A percentile compares a stretch with the other conserved stretches of the same genome.
These are phyloP conservation scores for Ditylenchus weischeri DNA, from an alignment of 2,888 invertebrate genomes.

Conservation along the genomic window DNA sequence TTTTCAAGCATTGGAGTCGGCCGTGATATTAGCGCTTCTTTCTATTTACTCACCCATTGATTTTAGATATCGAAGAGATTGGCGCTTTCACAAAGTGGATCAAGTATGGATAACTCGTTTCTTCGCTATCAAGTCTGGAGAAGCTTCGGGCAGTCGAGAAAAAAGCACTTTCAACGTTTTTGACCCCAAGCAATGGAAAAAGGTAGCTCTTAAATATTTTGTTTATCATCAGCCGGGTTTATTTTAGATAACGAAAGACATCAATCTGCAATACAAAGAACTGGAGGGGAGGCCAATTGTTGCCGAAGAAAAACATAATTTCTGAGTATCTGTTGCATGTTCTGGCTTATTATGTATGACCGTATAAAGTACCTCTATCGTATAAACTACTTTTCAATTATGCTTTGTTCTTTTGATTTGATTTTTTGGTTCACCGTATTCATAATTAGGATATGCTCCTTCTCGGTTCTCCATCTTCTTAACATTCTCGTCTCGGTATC, in stretches of 20 bases:
- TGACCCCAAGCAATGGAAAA: slow-evolving; percentile 96
- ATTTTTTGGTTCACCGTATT: too few species aligned
- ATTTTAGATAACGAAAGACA: slow-evolving; percentile 74
- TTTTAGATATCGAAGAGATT: slow-evolving; percentile 87
- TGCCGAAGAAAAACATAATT: not conserved
- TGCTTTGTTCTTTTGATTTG: too few species aligned
- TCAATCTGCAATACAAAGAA: slow-evolving; percentile 97
- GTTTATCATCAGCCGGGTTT: not conserved
- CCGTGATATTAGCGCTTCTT: too few species aligned
- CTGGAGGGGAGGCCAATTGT: slow-evolving; percentile 80
- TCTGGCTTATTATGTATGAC: too few species aligned
- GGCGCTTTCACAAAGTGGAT: slow-evolving; percentile 98
- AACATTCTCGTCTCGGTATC: too few species aligned
- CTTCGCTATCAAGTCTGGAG: slow-evolving; percentile 60
- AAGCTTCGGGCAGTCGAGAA: slow-evolving; percentile 93
- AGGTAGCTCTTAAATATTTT: slow-evolving; percentile 65
- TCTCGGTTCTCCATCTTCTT: too few species aligned
- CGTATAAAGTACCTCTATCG: too few species aligned
- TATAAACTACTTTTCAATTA: too few species aligned
- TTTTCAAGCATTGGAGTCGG: not conserved
- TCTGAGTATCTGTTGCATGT: too few species aligned
- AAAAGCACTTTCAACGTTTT: slow-evolving; percentile 98
- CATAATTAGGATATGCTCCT: too few species aligned
- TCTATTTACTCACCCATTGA: not conserved
- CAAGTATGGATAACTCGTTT: slow-evolving; percentile 68